phyloP scores from a whole-genome alignment of 2,113 vertebrate species.

The Oceanites oceanicus region DNA sequence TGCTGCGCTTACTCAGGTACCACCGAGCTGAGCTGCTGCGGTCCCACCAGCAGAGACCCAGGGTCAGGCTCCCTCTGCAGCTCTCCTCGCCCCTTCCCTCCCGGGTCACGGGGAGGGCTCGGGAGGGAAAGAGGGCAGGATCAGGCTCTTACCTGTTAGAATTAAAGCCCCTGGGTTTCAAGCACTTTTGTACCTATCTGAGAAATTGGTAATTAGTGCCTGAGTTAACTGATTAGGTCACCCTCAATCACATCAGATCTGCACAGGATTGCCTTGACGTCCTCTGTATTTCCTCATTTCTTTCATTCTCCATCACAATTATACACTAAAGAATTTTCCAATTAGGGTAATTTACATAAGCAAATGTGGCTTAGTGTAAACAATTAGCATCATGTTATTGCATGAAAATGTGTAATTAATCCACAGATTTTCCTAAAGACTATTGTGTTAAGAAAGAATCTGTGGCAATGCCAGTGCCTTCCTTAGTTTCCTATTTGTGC shows the following conservation, averaged over 20 bases:
- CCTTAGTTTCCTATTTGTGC: not conserved
- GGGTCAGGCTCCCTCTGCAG: not conserved
- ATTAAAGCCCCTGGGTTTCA: not conserved
- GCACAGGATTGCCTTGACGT: not conserved
- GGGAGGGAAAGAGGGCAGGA: not conserved
- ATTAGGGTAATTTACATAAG: slow-evolving; percentile 58
- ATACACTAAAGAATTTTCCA: slow-evolving; percentile 62
- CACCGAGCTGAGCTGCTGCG: not conserved
- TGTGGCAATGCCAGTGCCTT: not conserved
- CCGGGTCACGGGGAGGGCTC: not conserved
- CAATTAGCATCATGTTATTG: slow-evolving; percentile 45
- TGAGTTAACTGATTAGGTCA: slow-evolving; percentile 41
- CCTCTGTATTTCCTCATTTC: slow-evolving; percentile 27
- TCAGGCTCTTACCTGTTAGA: not conserved
- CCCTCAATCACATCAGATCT: slow-evolving; percentile 17
- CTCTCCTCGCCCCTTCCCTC: not conserved
- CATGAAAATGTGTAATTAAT: slow-evolving; percentile 67
- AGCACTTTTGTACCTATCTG: slow-evolving; percentile 16
- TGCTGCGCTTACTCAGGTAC: rapidly evolving
- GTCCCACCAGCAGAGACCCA: not conserved
- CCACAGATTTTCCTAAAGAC: slow-evolving; percentile 36
- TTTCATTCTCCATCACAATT: slow-evolving; percentile 48
- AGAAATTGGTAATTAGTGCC: slow-evolving; percentile 55
- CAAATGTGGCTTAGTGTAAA: slow-evolving; percentile 63
- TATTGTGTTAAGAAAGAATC: not conserved